Evolutionary conservation across 2,113 vertebrate genomes (phyloP).

Genomic region (Aptenodytes forsteri): DNA sequence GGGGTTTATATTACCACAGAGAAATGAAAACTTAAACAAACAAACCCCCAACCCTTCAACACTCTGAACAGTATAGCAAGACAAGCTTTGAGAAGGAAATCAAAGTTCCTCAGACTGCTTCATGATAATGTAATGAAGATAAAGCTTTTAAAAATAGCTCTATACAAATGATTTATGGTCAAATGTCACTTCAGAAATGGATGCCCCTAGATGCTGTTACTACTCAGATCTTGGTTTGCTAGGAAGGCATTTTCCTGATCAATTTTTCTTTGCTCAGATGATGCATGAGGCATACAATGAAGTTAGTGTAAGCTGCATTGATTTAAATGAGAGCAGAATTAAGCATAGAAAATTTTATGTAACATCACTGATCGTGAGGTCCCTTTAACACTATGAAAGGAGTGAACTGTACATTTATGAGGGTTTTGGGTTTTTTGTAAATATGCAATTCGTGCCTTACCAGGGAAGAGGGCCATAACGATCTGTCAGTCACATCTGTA

Average conservation of each 20-base stretch:
- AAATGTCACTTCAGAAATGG: neutral
- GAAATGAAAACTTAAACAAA: neutral
- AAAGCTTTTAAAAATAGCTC: neutral
- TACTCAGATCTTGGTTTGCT: neutral
- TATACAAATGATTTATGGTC: neutral
- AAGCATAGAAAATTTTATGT: neutral
- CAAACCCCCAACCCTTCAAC: neutral
- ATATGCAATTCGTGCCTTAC: neutral
- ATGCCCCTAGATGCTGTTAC: conserved; percentile 36
- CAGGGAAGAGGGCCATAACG: neutral
- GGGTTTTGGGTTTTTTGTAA: neutral
- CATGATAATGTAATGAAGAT: neutral
- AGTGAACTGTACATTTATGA: neutral
- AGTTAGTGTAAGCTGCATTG: neutral
- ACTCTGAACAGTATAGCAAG: neutral
- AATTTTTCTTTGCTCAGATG: neutral
- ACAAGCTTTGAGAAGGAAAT: neutral
- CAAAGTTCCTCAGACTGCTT: neutral
- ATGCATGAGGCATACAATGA: fast-evolving
- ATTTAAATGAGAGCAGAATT: neutral
- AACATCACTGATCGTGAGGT: fast-evolving
- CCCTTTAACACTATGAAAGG: neutral
- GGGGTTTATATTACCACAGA: neutral
- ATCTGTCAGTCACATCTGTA: neutral
- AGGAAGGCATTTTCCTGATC: neutral